Base-by-base conservation (phyloP, 2,113 vertebrate genomes). In the Morone chrysops region DNA sequence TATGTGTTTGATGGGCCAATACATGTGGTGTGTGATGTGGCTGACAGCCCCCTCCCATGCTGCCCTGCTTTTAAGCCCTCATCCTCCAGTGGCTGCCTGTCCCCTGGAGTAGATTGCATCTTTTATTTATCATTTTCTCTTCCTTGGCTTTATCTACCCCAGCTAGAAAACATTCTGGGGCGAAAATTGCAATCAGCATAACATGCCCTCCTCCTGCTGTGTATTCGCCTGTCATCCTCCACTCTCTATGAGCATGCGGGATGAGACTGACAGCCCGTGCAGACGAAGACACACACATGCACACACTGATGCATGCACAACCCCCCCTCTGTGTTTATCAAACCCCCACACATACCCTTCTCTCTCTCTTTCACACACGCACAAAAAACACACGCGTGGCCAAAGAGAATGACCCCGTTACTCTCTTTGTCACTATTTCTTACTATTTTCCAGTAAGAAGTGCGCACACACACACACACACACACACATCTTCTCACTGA, bases 141-240 rank as follows among this genome's bases (percentile, higher is more conserved):
- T 90, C 85, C 94, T 96, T 97, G 95, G 96, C 96, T 97, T 97
- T 97, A 98, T 97, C 97, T 98, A 97, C 94, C 95, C 96, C 51
- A 75, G 75, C 75, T 80, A 96, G 94, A 54, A 56, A 77, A 77
- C 81, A 98, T 97, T 97, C 96, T 96, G 96, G 93, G 95, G 95
- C 95, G 93, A 97, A 97, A 97, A 93, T 93, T 95, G 96, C 96
- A 99, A 98, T 98, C 97, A 98, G 96, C 96, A 93, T 96, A 97
- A 96, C 95, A 96, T 97, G 95, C 96, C 96, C 97, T 97, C 96
- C 93, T 92, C 96, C 97, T 96, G 90, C 91, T 95, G 92, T 94
- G 95, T 89, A 92, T 95, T 95, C 93, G 96, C 95, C 96, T 98
- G 97, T 98, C 98, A 97, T 96, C 96, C 96, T 95, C 96, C 96